Percentiles rank a stretch among this genome's conserved stretches.
Evolutionary conservation across 2,113 vertebrate genomes (phyloP).

Genomic region (Silurus asotus): DNA sequence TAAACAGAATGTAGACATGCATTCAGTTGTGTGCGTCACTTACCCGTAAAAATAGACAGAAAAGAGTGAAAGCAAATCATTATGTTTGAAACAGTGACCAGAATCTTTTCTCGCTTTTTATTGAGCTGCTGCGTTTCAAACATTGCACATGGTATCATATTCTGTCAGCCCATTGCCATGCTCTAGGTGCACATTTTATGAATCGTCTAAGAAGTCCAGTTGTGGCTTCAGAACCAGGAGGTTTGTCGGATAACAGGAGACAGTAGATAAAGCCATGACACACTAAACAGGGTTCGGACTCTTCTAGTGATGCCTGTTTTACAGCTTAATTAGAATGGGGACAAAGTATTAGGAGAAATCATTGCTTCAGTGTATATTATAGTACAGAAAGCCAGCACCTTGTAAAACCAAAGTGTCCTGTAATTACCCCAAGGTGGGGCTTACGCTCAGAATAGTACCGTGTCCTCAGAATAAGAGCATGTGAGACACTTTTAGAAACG

Average conservation of each 20-base stretch:
- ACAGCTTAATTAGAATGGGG: too few species aligned
- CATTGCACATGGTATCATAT: background rate
- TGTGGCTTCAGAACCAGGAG: background rate
- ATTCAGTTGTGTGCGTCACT: background rate
- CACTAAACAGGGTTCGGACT: background rate
- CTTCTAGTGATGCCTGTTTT: too few species aligned
- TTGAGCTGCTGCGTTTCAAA: background rate
- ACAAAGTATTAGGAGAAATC: background rate
- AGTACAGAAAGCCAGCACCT: slow-evolving; percentile 15
- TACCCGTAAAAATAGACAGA: background rate
- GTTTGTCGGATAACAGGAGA: background rate
- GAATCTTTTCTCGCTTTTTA: background rate
- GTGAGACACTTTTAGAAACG: background rate
- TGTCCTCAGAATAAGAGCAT: background rate
- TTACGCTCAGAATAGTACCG: background rate
- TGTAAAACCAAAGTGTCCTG: slow-evolving; percentile 24
- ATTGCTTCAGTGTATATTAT: background rate
- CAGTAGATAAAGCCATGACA: slow-evolving; percentile 10
- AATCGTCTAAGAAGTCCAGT: background rate
- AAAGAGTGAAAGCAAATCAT: background rate
- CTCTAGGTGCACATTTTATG: background rate
- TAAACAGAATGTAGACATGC: background rate
- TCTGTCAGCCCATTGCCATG: background rate
- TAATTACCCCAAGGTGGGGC: slow-evolving; percentile 22
- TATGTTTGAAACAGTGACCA: background rate